Evolutionary conservation across 1,140 invertebrate species (phyloP).

Genomic region (Achroia grisella): DNA sequence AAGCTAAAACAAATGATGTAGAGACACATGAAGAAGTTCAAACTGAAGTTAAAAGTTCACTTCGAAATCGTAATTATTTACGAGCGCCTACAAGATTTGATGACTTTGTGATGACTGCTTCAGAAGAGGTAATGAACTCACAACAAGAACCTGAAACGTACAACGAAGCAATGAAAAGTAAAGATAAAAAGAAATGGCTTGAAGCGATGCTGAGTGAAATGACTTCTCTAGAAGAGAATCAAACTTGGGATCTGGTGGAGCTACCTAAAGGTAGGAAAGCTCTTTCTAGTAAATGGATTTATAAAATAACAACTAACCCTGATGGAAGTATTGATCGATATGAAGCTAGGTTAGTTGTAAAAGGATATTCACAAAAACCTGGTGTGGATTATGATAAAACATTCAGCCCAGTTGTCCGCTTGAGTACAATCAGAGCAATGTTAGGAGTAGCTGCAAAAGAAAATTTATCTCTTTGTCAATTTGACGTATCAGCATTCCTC

Average conservation of each 20-base stretch:
- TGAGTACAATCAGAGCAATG: neutral
- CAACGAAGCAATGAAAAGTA: neutral
- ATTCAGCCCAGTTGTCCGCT: neutral
- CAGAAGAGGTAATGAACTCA: neutral
- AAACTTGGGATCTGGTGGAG: neutral
- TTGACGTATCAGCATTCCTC: neutral
- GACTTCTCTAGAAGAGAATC: neutral
- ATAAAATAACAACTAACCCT: neutral
- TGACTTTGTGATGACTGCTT: neutral
- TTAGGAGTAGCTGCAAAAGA: neutral
- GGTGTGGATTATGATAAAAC: neutral
- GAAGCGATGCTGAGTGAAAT: neutral
- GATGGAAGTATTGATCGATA: neutral
- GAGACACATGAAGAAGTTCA: no score
- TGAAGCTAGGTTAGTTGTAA: neutral
- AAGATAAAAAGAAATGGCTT: neutral
- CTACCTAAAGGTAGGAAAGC: neutral
- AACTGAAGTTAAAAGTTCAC: no score
- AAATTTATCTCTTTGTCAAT: neutral
- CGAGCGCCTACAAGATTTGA: neutral
- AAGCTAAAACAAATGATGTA: no score
- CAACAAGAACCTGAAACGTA: neutral
- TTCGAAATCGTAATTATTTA: no score
- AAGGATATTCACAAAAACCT: neutral
- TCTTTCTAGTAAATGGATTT: neutral